A percentile compares a stretch with the other conserved stretches of the same genome.
Evolutionary conservation across 2,888 invertebrate species (phyloP).

Genomic region (Drosophila greeni): DNA sequence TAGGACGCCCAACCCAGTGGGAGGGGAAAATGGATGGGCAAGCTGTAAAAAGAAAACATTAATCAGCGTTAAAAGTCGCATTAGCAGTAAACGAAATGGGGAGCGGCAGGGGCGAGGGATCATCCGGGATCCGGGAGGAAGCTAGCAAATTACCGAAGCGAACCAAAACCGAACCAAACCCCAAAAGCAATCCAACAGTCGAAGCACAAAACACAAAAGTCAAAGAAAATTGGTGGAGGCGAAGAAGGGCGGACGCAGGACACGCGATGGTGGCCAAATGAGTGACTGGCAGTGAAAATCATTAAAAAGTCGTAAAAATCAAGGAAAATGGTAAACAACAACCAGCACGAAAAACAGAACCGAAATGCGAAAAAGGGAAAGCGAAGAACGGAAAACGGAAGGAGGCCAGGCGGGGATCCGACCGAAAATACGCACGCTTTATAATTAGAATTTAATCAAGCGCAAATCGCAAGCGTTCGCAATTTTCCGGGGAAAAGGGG

Average conservation of each 20-base stretch:
- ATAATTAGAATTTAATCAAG: conserved; percentile 75
- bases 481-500: conserved; percentile 44
- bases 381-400: neutral
- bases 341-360: conserved; percentile 24
- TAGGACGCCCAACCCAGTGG: conserved; percentile 2
- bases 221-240: conserved; percentile 66
- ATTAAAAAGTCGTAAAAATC: conserved; percentile 75
- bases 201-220: conserved; percentile 60
- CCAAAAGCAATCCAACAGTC: conserved; percentile 46
- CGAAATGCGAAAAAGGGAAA: conserved; percentile 22
- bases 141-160: conserved; percentile 47
- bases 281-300: conserved; percentile 74
- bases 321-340: conserved; percentile 67
- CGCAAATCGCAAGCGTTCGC: conserved; percentile 70
- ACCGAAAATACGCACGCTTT: conserved; percentile 68
- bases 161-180: conserved; percentile 33
- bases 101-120: conserved; percentile 40
- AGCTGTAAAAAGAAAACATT: conserved; percentile 55
- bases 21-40: conserved; percentile 11
- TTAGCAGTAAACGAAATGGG: conserved; percentile 69
- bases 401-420: conserved; percentile 23
- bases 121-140: neutral
- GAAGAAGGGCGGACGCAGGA: conserved; percentile 18
- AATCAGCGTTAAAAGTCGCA: conserved; percentile 75
- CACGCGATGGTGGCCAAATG: conserved; percentile 64